Conservation (phyloP, 35 echinoderm and acorn worm genomes). For the Heliocidaris tuberculata region DNA sequence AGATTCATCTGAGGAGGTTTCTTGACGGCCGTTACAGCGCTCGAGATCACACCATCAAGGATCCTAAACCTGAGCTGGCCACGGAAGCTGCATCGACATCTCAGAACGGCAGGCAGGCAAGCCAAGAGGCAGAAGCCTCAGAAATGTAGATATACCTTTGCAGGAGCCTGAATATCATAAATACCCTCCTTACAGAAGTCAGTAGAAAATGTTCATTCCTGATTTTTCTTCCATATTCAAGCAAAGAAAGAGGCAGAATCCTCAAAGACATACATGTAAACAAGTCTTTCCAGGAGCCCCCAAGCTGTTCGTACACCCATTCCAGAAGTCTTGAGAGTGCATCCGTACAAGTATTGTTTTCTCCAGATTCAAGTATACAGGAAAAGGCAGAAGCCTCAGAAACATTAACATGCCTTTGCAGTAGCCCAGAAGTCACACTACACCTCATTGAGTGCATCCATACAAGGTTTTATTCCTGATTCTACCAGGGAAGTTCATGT, state of each 20-base stretch:
- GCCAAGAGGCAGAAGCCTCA: neutral
- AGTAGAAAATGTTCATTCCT: neutral
- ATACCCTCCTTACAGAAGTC: neutral
- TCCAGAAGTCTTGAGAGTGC: too few species aligned
- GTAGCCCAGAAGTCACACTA: neutral
- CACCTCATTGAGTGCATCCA: too few species aligned
- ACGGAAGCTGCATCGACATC: constrained; percentile 48
- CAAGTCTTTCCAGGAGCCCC: neutral
- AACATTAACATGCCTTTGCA: neutral
- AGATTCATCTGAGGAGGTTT: constrained; percentile 85
- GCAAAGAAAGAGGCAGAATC: neutral
- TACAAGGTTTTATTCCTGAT: too few species aligned
- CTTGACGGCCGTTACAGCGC: constrained; percentile 69
- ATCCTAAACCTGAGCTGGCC: constrained; percentile 54
- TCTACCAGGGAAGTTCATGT: too few species aligned
- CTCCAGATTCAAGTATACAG: neutral
- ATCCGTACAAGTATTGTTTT: neutral
- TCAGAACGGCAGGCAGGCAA: neutral
- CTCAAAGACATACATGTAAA: neutral
- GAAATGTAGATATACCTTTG: neutral
- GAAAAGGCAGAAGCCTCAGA: neutral
- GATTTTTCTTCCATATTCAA: neutral
- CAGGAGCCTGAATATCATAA: neutral
- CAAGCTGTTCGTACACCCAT: too few species aligned
- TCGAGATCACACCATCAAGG: constrained; percentile 63